Conservation (phyloP, 2,113 vertebrate genomes). For the Recurvirostra avosetta region DNA sequence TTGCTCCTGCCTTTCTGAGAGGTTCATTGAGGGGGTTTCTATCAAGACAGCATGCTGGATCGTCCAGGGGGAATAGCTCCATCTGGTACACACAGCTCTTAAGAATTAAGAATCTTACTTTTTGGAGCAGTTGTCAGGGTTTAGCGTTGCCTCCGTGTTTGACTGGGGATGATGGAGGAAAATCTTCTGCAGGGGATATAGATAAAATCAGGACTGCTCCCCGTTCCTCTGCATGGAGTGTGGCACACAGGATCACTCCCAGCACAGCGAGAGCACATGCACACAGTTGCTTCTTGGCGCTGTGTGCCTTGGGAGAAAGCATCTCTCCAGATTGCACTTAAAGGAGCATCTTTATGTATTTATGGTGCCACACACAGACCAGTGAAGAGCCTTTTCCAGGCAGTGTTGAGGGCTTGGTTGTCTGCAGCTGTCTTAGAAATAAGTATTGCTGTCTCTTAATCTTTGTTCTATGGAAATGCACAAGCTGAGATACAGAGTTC, state of each 20-base stretch:
- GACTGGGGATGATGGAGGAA: neutral
- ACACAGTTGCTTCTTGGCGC: accelerated
- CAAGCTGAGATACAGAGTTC: neutral
- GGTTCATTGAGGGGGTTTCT: neutral
- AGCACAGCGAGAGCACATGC: neutral
- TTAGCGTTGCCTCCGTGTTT: neutral
- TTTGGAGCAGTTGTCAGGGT: neutral
- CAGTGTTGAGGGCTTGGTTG: neutral
- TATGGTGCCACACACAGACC: neutral
- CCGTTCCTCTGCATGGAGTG: accelerated
- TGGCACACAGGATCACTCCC: neutral
- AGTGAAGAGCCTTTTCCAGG: neutral
- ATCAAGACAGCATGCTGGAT: accelerated
- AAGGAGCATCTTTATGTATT: neutral
- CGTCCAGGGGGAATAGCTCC: accelerated
- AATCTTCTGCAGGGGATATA: neutral
- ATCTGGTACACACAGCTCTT: neutral
- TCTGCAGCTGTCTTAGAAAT: neutral
- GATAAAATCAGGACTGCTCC: neutral
- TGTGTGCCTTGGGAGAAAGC: neutral
- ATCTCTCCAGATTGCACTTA: neutral
- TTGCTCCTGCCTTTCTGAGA: neutral
- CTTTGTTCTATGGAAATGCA: neutral
- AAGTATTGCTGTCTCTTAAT: accelerated
- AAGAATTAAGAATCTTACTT: accelerated